Evolutionary conservation across 2,797 vertebrate genomes (phyloP).

Genomic region (Megaceryle alcyon): DNA sequence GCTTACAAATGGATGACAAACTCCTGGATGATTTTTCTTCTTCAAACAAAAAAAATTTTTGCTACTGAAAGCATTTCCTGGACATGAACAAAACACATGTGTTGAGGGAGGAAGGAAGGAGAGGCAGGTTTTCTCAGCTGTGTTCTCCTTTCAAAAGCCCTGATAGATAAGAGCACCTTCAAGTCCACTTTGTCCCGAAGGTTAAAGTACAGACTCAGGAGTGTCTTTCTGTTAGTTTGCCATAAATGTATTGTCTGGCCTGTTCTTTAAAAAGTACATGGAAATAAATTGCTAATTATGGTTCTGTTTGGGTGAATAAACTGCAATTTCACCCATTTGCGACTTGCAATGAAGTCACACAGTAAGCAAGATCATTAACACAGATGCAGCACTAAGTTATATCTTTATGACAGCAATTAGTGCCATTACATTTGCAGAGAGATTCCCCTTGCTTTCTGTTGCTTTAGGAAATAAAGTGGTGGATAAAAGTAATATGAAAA

Average conservation of each 20-base stretch:
- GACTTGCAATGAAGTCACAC: background rate
- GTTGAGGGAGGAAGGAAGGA: background rate
- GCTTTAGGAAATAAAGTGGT: background rate
- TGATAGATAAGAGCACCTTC: background rate
- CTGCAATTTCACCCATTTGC: background rate
- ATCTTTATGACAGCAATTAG: background rate
- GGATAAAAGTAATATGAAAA: background rate
- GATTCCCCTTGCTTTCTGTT: background rate
- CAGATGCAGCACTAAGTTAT: background rate
- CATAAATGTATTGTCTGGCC: background rate
- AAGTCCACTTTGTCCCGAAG: background rate
- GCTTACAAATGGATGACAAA: background rate
- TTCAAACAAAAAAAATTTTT: background rate
- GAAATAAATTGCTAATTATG: background rate
- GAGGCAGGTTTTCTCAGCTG: background rate
- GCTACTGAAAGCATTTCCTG: conserved; percentile 24
- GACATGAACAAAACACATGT: background rate
- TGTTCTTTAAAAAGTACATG: background rate
- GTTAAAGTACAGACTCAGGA: background rate
- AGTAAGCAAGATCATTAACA: background rate
- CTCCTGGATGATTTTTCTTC: background rate
- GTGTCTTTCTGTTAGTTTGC: background rate
- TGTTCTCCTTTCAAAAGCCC: background rate
- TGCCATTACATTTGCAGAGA: background rate
- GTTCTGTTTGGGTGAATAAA: background rate